Base-by-base conservation (phyloP, 2,888 invertebrate species). In the Metalampra italica region DNA sequence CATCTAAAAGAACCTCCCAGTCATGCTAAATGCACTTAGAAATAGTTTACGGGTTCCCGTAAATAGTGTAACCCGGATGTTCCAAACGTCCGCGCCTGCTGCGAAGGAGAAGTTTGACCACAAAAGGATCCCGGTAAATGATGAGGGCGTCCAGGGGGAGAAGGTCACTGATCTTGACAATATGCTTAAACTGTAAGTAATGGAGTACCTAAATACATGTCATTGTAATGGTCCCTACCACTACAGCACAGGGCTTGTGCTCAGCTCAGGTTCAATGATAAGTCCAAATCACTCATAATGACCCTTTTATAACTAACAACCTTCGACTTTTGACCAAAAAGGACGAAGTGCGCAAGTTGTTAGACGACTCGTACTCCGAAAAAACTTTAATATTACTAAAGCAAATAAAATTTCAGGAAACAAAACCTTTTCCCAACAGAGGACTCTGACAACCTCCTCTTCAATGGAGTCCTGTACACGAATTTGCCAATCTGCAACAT, bases 401-500 rank as follows among this genome's bases (percentile, higher is more conserved):
- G 11, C 7, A 13, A 1, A 7, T 37, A 12, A 12, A 13, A 46
- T 47, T 55, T 58, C 43, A 95, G 95, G 49, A 92, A 92, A 70
- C 89, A 90, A 46, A 91, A 92, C 54, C 77, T 94, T 56, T 96
- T 96, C 70, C 97, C 97, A 0, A 93, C 94, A 68, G 82, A 90
- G 50, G 91, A 92, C 46, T 95, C 97, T 0, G 93, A 94, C 36
- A 90, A 92, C 52, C 83, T 86, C 64, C 69, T 96, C 3, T 95
- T 96, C 66, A 91, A 95, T 72, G 97, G 96, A 0, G 81, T 93
- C 0, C 91, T 92, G 1, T 98, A 93, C 75, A 92, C 93, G 71
- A 93, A 97, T 43, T 71, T 98, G 45, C 97, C 97, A 0, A 91
- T 98, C 50, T 92, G 95, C 62, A 94, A 97, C 76, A 93, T 98